Conservation (phyloP, 2,113 vertebrate genomes). For the Pogonocichla stellata region DNA sequence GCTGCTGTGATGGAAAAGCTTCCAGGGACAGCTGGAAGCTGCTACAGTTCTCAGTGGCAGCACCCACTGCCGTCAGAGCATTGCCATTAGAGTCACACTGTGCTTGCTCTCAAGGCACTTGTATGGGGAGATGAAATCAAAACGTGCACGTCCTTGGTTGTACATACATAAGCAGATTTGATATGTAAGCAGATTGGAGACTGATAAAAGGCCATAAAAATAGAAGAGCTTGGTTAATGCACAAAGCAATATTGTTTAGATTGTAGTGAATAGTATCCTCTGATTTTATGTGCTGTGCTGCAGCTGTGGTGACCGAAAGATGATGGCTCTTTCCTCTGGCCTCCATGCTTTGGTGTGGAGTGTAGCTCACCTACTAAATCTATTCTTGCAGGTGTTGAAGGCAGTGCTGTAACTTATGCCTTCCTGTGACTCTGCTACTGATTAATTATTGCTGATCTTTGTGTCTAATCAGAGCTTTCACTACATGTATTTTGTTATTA, state of each 20-base stretch:
- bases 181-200: not conserved
- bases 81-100: not conserved
- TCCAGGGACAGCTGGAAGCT: not conserved
- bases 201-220: not conserved
- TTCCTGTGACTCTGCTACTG: not conserved
- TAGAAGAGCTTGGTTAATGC: not conserved
- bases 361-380: not conserved
- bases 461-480: not conserved
- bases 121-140: not conserved
- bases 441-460: not conserved
- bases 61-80: not conserved
- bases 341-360: not conserved
- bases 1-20: not conserved
- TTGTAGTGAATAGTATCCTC: not conserved
- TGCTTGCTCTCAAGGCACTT: not conserved
- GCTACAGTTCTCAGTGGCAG: fast-evolving
- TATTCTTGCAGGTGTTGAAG: not conserved
- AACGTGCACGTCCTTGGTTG: not conserved
- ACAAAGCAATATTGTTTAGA: not conserved
- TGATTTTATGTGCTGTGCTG: not conserved
- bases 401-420: not conserved
- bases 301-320: not conserved
- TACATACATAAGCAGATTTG: not conserved
- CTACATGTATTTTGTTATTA: not conserved
- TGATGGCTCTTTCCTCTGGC: not conserved